These are phyloP conservation scores for Rallus crepitans DNA, from an alignment of 2,797 vertebrate genomes.

Conservation along the genomic window DNA sequence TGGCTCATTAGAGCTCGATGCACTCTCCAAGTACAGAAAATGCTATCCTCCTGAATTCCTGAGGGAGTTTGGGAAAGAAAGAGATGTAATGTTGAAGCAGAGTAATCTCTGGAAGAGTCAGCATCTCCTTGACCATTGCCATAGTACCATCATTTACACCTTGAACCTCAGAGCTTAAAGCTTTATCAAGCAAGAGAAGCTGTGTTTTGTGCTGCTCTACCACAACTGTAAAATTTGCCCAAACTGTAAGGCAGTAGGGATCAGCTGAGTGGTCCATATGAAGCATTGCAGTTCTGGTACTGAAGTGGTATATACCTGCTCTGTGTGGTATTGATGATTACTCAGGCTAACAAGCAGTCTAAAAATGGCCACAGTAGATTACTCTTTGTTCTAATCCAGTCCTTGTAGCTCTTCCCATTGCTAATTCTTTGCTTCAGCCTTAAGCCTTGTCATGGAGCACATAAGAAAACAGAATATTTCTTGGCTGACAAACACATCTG, in stretches of 20 bases:
- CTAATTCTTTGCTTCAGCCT: neutral
- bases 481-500: neutral
- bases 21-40: neutral
- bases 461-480: neutral
- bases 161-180: neutral
- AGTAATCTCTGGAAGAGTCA: neutral
- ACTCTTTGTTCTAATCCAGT: neutral
- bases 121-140: neutral
- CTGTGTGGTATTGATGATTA: neutral
- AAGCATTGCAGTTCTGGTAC: rapidly evolving
- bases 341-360: neutral
- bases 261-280: neutral
- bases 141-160: neutral
- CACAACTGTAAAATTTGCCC: neutral
- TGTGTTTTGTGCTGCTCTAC: neutral
- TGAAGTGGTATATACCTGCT: rapidly evolving
- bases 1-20: neutral
- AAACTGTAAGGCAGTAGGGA: rapidly evolving
- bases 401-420: neutral
- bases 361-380: neutral
- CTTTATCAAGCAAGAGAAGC: neutral
- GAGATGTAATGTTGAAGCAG: neutral
- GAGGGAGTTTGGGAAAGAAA: neutral
- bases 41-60: neutral
- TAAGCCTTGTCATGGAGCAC: neutral